Percentiles rank a stretch among this genome's conserved stretches.
Conservation (phyloP, 2,113 vertebrate species). For the Bostrychus sinensis region DNA sequence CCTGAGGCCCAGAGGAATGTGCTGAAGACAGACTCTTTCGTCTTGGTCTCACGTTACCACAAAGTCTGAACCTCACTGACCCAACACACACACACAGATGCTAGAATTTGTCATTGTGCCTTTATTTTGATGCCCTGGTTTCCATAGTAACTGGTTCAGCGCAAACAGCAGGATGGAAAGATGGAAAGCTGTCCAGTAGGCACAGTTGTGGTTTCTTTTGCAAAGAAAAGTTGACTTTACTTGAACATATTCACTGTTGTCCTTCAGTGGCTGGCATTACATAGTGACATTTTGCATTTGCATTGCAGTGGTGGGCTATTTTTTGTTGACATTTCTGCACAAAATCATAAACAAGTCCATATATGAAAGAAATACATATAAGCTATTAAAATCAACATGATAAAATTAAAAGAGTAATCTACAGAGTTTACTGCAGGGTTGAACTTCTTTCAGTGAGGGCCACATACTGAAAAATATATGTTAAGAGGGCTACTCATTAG, state of each 20-base stretch:
- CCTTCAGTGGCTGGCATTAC: too few relatives aligned
- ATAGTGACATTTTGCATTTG: too few relatives aligned
- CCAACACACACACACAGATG: slow-evolving; percentile 44
- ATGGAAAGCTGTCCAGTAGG: slow-evolving; percentile 69
- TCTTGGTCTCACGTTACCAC: slow-evolving; percentile 73
- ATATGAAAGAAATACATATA: too few relatives aligned
- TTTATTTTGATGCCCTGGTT: slow-evolving; percentile 69
- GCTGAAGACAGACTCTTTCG: slow-evolving; percentile 75
- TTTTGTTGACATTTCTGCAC: too few relatives aligned
- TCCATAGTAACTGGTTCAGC: slow-evolving; percentile 57
- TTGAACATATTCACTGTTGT: slow-evolving; percentile 10
- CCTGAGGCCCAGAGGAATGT: slow-evolving; percentile 75
- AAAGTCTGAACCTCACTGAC: slow-evolving; percentile 75
- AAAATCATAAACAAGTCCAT: too few relatives aligned
- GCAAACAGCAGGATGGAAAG: slow-evolving; percentile 57
- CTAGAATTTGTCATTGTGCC: slow-evolving; percentile 66
- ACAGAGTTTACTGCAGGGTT: too few relatives aligned
- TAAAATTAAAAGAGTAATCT: too few relatives aligned
- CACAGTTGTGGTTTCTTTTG: slow-evolving; percentile 23
- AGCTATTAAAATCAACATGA: too few relatives aligned
- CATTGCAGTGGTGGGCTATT: too few relatives aligned
- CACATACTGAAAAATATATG: too few relatives aligned
- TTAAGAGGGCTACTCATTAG: too few relatives aligned
- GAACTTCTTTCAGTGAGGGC: too few relatives aligned
- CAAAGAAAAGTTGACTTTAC: slow-evolving; percentile 19